Conservation (phyloP, 1,140 invertebrate genomes). For the Rhizoglyphus robini region DNA sequence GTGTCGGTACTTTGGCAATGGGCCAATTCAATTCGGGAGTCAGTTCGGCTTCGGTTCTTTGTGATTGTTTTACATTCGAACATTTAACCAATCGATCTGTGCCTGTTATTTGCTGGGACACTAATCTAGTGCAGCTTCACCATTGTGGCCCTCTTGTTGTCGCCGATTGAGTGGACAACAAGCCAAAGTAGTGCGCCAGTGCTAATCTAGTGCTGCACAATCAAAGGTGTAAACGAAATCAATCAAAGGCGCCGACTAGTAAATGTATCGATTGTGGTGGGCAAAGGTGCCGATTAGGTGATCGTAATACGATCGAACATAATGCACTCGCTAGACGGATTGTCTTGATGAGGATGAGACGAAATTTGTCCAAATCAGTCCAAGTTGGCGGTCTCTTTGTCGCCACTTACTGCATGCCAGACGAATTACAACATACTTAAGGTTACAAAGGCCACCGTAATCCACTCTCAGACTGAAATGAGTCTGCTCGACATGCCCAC, state of each 20-base stretch:
- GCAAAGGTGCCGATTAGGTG: conserved; percentile 10
- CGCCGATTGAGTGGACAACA: not conserved
- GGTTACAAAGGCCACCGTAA: not conserved
- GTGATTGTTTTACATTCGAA: not conserved
- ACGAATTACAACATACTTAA: not conserved
- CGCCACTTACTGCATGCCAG: not conserved
- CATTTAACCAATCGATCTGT: conserved; percentile 10
- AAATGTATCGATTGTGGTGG: not conserved
- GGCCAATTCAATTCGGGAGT: not conserved
- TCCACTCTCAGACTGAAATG: not conserved
- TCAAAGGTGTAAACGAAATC: not conserved
- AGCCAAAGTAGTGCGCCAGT: not conserved
- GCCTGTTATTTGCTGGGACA: not conserved
- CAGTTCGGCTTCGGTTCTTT: not conserved
- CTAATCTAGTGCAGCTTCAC: not conserved
- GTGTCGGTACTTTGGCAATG: not conserved
- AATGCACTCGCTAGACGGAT: not conserved
- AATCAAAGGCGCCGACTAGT: not conserved
- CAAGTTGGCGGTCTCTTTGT: not conserved
- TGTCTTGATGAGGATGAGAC: not conserved
- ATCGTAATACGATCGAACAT: not conserved
- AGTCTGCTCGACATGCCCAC: no score
- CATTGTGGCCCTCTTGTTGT: not conserved
- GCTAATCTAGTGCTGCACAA: conserved; percentile 5
- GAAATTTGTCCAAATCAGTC: not conserved